Evolutionary conservation across 2,888 invertebrate genomes (phyloP).

Genomic region (Athetis lepigone): DNA sequence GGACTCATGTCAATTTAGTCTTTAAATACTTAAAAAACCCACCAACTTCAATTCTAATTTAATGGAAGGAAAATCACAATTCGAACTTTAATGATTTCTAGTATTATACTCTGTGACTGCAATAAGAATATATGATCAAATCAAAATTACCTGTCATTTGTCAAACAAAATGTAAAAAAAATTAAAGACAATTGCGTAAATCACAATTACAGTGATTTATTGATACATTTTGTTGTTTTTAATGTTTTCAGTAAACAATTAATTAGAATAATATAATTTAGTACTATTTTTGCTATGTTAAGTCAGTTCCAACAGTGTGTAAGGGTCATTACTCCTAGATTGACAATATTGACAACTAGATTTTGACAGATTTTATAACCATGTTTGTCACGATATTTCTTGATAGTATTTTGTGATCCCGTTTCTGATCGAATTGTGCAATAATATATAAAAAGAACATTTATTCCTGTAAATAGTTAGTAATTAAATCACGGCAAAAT

Average conservation of each 20-base stretch:
- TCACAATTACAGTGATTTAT: not conserved
- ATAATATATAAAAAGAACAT: conserved; percentile 70
- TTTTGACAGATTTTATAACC: conserved; percentile 84
- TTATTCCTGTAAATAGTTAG: conserved; percentile 70
- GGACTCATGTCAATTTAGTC: no score
- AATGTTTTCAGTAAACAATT: conserved; percentile 4
- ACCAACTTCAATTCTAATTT: no score
- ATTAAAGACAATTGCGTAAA: not conserved
- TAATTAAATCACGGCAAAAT: conserved; percentile 75
- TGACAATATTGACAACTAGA: conserved; percentile 50
- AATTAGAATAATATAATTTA: conserved; percentile 5
- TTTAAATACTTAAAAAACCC: no score
- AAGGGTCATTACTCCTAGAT: conserved; percentile 32
- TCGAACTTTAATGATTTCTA: not conserved
- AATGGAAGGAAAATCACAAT: no score
- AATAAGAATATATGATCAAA: not conserved
- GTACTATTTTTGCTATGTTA: conserved; percentile 9
- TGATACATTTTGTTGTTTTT: conserved; percentile 3
- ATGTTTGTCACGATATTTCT: conserved; percentile 83
- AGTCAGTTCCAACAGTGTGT: conserved; percentile 23
- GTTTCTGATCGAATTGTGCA: conserved; percentile 80
- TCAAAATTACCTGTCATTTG: conserved; percentile 18
- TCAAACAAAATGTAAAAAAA: conserved; percentile 22
- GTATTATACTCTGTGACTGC: not conserved
- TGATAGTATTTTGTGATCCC: conserved; percentile 81